Evolutionary conservation across 2,797 vertebrate genomes (phyloP), one percentile per base, ranked within the genome.

Genomic region (Acridotheres tristis): DNA sequence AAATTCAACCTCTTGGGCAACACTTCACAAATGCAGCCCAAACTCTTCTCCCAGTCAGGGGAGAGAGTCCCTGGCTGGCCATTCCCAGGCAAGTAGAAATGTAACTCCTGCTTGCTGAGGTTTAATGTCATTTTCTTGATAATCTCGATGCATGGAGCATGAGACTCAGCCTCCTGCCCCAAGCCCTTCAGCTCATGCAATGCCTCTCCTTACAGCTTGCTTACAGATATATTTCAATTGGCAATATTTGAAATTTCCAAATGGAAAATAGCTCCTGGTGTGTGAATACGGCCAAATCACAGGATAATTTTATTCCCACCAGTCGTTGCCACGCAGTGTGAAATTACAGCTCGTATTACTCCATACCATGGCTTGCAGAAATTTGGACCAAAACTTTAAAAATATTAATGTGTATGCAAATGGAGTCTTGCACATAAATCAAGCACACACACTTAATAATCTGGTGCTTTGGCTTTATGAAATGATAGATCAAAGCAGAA

Each of bases 191-290:
- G 85, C 85, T 78, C 80, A 34, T 14, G 34, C 67, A 86, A 79
- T 0, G 7, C 80, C 53, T 82, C 59, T 9, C 53, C 85, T 82
- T 61, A 62, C 80, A 88, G 74, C 79, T 61, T 63, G 51, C 82
- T 75, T 36, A 43, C 61, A 86, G 88, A 85, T 86, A 61, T 10
- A 59, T 95, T 94, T 94, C 88, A 89, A 57, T 38, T 80, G 85
- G 80, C 29, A 96, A 87, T 79, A 94, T 86, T 88, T 3, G 21
- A 57, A 57, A 91, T 94, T 97, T 96, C 94, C 91, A 95, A 96
- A 95, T 89, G 93, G 96, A 97, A 95, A 95, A 96, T 97, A 84
- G 94, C 94, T 96, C 78, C 93, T 94, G 80, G 93, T 94, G 45
- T 58, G 80, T 75, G 93, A 90, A 88, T 82, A 76, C 1, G 19